Evolutionary conservation across 35 echinoderm and acorn worm species (phyloP).

Genomic region (Anneissia japonica): DNA sequence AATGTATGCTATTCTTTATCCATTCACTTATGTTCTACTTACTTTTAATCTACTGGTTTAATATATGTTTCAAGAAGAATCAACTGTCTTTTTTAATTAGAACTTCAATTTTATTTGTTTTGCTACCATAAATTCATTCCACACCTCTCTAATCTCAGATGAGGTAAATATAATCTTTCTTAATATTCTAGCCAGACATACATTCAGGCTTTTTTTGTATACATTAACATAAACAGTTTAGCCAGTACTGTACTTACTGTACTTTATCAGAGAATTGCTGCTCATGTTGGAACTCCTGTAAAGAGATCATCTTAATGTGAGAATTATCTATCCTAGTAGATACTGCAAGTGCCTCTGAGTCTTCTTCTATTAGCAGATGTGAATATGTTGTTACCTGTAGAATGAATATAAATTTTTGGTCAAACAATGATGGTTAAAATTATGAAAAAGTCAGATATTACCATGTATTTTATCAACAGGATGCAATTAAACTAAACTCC

Average conservation of each 20-base stretch:
- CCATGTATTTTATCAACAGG: too few species aligned
- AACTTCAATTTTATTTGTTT: too few species aligned
- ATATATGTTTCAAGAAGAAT: too few species aligned
- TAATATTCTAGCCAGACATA: background rate
- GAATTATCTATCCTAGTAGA: background rate
- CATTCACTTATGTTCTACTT: too few species aligned
- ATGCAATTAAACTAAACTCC: too few species aligned
- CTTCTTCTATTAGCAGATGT: background rate
- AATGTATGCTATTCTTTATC: too few species aligned
- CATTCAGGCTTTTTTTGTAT: background rate
- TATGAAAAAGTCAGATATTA: too few species aligned
- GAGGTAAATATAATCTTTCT: background rate
- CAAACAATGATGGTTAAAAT: too few species aligned
- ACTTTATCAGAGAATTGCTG: slow-evolving; percentile 3
- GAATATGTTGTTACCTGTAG: background rate
- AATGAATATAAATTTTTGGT: too few species aligned
- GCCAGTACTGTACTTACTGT: background rate
- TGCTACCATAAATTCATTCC: background rate
- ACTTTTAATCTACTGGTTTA: too few species aligned
- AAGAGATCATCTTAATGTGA: background rate
- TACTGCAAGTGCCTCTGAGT: background rate
- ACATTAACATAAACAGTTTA: background rate
- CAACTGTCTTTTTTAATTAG: too few species aligned
- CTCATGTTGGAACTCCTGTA: slow-evolving; percentile 9
- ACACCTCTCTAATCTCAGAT: background rate